Base-by-base conservation (phyloP, 2,797 vertebrate species). In the Poeciliopsis infans region DNA sequence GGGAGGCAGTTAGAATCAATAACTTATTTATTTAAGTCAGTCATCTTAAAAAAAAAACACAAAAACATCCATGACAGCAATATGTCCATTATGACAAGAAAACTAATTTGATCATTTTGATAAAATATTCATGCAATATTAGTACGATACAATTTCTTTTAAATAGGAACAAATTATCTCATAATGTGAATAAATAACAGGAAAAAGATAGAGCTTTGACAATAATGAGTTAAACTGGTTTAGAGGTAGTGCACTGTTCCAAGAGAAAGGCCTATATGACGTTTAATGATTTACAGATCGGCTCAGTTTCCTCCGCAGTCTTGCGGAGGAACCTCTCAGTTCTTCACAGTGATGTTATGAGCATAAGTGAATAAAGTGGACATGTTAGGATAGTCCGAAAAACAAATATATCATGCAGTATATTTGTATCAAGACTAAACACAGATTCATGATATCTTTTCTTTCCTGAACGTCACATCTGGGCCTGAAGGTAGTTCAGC, bases 391-490 rank as follows among this genome's bases (percentile, higher is more conserved):
- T 39, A 20, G 43, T 47, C 28, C 33, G 25, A 13, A 57, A 33
- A 61, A 51, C 28, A 41, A 53, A 47, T 25, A 41, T 18, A 49
- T 3, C 2, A 33, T 15, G 33, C 2, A 18, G 7, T 36, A 43
- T 72, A 36, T 0, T n/a, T 33, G 15, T 28, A 33, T n/a, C 6
- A 1, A 31, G 39, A 69, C 45, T 8, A 69, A 10, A 25, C 2
- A 20, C 1, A 20, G 41, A 46, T 59, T 46, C 68, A 25, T 45
- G 51, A 53, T 51, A 43, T 51, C 16, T 15, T 69, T 16, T 47
- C 4, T 11, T 76, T 77, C 79, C 7, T 88, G 83, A 92, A 92
- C 66, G 75, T 86, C 55, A 80, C 90, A 85, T 71, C 53, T 25
- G 71, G 43, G 16, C 72, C 28, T 72, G 68, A 73, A 33, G 0